Evolutionary conservation across 1,140 invertebrate genomes (phyloP), one percentile per base, ranked within the genome.

Genomic region (Tetranychus cinnabarinus): DNA sequence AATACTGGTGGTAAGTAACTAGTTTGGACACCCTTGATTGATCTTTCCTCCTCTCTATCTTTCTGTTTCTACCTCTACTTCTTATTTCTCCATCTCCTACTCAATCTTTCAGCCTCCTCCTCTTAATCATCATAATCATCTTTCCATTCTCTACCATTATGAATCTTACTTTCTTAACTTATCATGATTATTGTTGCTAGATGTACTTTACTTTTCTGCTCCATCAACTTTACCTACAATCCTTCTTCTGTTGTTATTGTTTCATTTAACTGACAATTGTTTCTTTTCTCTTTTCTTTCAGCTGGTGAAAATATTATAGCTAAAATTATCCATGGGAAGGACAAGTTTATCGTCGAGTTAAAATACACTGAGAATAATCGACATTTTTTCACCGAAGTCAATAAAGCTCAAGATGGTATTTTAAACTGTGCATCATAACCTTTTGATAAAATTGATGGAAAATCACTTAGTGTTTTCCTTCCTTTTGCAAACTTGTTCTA

Each of bases 281-380:
- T 70, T 82, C 52, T 33, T 23, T n/a, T 50, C 23, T 50, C 6
- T 50, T 23, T 8, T n/a, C 31, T 52, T 52, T 23, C 50, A 52
- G 50, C 50, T 52, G 50, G 50, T 52, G 50, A 31, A 13, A 52
- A 52, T 52, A 52, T 52, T 52, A n/a, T 52, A n/a, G 31, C 31
- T n/a, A 80, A 78, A 67, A 73, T 82, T 56, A 75, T 72, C 39
- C 77, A 75, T n/a, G 72, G 72, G 61, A 79, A 77, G 68, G 67
- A 75, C 48, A 76, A 77, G 67, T 70, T 80, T 34, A 69, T 77
- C 42, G 79, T 83, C 70, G 80, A 80, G 71, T 76, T 84, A 72
- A 74, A 75, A 62, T 77, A 78, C 68, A 77, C 78, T 45, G 70
- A 75, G 61, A 77, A 76, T 65, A 79, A 81, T n/a, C 78, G 77